Percentiles rank a stretch among this genome's conserved stretches.
Evolutionary conservation across 30 jellyfish, hydroid and myxozoan species (phyloP).

Genomic region (Phacellophora camtschatica): DNA sequence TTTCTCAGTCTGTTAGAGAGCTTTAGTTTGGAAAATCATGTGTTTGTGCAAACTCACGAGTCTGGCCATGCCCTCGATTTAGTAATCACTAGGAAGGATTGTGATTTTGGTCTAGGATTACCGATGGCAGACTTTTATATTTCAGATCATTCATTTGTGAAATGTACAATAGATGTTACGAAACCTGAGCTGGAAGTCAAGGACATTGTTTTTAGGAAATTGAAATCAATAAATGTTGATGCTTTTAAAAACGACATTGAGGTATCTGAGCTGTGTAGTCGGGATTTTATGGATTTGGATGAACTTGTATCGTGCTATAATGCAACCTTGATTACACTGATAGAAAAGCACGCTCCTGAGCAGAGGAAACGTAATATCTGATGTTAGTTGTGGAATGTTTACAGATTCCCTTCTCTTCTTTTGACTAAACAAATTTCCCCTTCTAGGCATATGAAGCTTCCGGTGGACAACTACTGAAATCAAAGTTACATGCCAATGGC

Average conservation of each 20-base stretch:
- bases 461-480: too few species aligned
- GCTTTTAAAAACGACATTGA: constrained; percentile 20
- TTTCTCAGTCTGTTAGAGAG: too few species aligned
- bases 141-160: constrained; percentile 23
- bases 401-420: too few species aligned
- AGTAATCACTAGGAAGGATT: too few species aligned
- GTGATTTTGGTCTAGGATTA: constrained; percentile 12
- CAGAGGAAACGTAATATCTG: too few species aligned
- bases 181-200: constrained; percentile 32
- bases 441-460: too few species aligned
- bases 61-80: too few species aligned
- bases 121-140: constrained; percentile 5
- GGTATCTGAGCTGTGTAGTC: constrained; percentile 43
- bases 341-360: constrained; percentile 34
- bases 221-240: constrained; percentile 28
- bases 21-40: too few species aligned
- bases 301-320: constrained; percentile 34
- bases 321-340: constrained; percentile 6
- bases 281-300: constrained; percentile 15
- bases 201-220: constrained; percentile 28
- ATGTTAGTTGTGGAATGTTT: too few species aligned
- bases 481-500: too few species aligned
- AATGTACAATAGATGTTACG: not conserved
- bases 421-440: too few species aligned
- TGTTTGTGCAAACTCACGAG: too few species aligned